Evolutionary conservation across 1,140 invertebrate species (phyloP).

Genomic region (Drosophila jambulina): DNA sequence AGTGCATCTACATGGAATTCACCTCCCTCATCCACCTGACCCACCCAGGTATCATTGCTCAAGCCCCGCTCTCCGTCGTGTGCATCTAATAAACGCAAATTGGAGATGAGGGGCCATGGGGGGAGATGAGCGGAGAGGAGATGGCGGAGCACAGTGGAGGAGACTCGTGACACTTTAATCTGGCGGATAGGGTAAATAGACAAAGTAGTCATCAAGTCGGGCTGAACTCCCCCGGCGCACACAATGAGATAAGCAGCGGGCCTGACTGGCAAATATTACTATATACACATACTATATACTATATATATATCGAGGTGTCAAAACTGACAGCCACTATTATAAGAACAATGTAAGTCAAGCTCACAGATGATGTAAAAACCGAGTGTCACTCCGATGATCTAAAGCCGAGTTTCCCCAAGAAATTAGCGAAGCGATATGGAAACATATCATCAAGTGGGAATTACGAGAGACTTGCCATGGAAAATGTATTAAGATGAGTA

Average conservation of each 20-base stretch:
- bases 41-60: conserved; percentile 43
- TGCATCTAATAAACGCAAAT: conserved; percentile 78
- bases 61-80: conserved; percentile 37
- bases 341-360: conserved; percentile 34
- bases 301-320: conserved; percentile 31
- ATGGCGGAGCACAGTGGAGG: conserved; percentile 11
- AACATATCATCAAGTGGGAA: conserved; percentile 8
- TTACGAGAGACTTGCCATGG: not conserved
- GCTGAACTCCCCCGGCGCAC: conserved; percentile 27
- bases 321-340: conserved; percentile 34
- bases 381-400: conserved; percentile 16
- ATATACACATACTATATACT: not conserved
- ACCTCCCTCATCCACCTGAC: conserved; percentile 4
- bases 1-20: not conserved
- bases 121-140: conserved; percentile 4
- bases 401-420: conserved; percentile 9
- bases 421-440: conserved; percentile 16
- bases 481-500: not conserved
- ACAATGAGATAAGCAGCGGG: conserved; percentile 44
- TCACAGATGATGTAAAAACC: conserved; percentile 28
- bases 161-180: conserved; percentile 75
- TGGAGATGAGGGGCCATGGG: conserved; percentile 36
- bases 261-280: conserved; percentile 41
- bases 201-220: conserved; percentile 59
- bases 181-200: conserved; percentile 66